Evolutionary conservation across 2,888 invertebrate species (phyloP).

Genomic region (Chorisops tibialis): DNA sequence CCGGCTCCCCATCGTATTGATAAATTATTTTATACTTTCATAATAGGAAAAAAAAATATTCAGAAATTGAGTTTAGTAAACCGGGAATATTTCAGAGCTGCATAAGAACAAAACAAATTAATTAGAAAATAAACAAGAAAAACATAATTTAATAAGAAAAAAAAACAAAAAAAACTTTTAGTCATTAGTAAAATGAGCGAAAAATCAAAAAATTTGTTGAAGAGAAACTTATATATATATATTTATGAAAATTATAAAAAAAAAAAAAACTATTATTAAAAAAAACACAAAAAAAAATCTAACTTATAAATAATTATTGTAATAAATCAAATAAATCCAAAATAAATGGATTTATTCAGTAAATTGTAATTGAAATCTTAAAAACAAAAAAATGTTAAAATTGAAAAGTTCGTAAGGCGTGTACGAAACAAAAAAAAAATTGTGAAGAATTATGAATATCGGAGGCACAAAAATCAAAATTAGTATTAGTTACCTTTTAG

Average conservation of each 20-base stretch:
- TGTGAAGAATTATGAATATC: slow-evolving; percentile 29
- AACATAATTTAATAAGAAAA: background rate
- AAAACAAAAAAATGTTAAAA: slow-evolving; percentile 10
- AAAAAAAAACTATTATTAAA: slow-evolving; percentile 10
- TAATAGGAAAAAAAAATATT: background rate
- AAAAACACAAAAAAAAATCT: too few relatives aligned
- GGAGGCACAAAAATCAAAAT: slow-evolving; percentile 35
- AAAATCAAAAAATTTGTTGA: slow-evolving; percentile 29
- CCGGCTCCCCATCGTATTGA: too few relatives aligned
- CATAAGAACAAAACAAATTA: background rate
- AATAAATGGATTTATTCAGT: background rate
- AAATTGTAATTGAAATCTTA: background rate
- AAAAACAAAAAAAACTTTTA: slow-evolving; percentile 23
- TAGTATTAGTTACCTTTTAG: slow-evolving; percentile 31
- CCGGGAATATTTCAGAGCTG: too few relatives aligned
- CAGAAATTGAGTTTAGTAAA: background rate
- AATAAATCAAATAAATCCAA: background rate
- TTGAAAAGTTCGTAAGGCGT: slow-evolving; percentile 4
- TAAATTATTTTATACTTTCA: too few relatives aligned
- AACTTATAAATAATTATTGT: background rate
- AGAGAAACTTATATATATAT: slow-evolving; percentile 31
- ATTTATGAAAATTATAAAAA: slow-evolving; percentile 31
- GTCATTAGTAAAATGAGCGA: slow-evolving; percentile 32
- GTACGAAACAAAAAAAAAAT: slow-evolving; percentile 23
- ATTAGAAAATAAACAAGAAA: background rate